A percentile compares a stretch with the other conserved stretches of the same genome.
Evolutionary conservation across 2,113 vertebrate genomes (phyloP).

Genomic region (Neolamprologus devosi): DNA sequence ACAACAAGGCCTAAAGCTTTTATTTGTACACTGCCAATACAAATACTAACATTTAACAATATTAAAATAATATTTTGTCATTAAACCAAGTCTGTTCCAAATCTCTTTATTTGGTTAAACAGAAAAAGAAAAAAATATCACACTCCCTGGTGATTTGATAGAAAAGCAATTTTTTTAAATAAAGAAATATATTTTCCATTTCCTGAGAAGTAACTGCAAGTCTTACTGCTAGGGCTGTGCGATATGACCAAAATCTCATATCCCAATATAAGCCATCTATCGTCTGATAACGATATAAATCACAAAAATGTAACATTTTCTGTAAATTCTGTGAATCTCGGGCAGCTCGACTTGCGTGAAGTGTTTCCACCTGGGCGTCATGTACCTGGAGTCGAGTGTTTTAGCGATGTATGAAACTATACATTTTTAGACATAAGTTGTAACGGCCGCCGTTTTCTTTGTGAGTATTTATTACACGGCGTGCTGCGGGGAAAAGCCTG

Average conservation of each 20-base stretch:
- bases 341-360: background rate
- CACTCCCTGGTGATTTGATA: background rate
- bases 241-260: background rate
- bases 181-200: background rate
- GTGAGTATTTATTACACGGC: background rate
- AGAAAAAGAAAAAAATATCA: background rate
- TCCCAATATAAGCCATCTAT: background rate
- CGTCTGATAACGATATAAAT: background rate
- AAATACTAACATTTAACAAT: background rate
- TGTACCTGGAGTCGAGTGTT: background rate
- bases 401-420: background rate
- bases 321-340: background rate
- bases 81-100: background rate
- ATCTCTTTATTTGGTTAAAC: background rate
- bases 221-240: background rate
- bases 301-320: background rate
- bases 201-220: background rate
- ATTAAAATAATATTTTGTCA: background rate
- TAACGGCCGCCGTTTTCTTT: background rate
- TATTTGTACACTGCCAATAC: background rate
- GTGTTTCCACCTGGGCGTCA: rapidly evolving
- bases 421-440: background rate
- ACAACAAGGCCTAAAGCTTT: background rate
- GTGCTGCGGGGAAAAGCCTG: background rate
- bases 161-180: background rate